Evolutionary conservation across 2,113 vertebrate genomes (phyloP), one percentile per base, ranked within the genome.

Genomic region (Saccopteryx leptura): DNA sequence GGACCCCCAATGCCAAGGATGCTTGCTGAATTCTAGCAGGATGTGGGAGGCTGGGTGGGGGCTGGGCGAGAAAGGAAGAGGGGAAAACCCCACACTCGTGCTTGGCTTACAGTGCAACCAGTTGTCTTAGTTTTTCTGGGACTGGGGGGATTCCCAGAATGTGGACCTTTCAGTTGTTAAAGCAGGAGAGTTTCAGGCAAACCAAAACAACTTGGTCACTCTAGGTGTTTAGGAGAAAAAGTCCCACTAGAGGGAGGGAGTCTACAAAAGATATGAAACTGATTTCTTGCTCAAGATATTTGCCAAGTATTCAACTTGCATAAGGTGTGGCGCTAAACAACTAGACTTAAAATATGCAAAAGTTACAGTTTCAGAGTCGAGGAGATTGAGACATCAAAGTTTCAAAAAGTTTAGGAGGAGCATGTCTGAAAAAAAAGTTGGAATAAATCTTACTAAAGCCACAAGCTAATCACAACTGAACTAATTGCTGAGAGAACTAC

Each of bases 141-240:
- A 3, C 21, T 81, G 7, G 23, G 14, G 9, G 9, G 81, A 1
- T 60, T 89, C 33, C 9, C 18, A 82, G 61, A 82, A 66, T 19
- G 7, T 82, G 23, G 39, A 56, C 7, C 26, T 94, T 95, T 39
- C 31, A 24, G 54, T 88, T 87, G 58, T 93, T 82, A 90, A 76
- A 23, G 28, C 31, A 71, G 23, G 9, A 86, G 39, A 50, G 6
- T 74, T 80, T 17, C 14, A 69, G 54, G 48, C 11, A 81, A 91
- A 72, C 8, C 56, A 60, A 33, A 87, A 39, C 65, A 24, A 85
- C 63, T 75, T 58, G 48, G 31, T 88, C 19, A 81, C 33, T 17
- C 19, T 76, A 24, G 31, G 9, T 50, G 7, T 66, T 79, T 71
- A 58, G 12, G 19, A 84, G 48, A 9, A 58, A 71, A 68, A 17